Percentiles rank a stretch among this genome's conserved stretches.
phyloP scores from a whole-genome alignment of 2,888 invertebrate species.

The Brachylomia viminalis region DNA sequence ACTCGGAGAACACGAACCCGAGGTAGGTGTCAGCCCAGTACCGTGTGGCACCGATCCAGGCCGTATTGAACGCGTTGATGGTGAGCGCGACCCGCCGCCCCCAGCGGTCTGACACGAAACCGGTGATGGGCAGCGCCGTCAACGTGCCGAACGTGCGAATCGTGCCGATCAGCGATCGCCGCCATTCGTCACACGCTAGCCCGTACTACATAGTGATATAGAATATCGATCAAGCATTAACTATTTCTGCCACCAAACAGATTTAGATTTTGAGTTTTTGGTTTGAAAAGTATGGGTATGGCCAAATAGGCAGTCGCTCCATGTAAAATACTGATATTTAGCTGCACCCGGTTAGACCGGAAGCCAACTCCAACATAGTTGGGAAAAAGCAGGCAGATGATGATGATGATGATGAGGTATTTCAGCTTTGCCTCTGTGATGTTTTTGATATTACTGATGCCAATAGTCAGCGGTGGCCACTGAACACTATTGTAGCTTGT shows the following conservation, averaged over 20 bases:
- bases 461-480: background rate
- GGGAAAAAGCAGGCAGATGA: too few relatives aligned
- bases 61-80: slow-evolving; percentile 90
- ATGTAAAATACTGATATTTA: too few relatives aligned
- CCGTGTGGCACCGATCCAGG: slow-evolving; percentile 91
- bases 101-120: slow-evolving; percentile 93
- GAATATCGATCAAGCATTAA: background rate
- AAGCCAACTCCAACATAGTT: too few relatives aligned
- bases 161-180: slow-evolving; percentile 93
- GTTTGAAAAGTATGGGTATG: background rate
- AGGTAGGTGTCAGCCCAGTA: slow-evolving; percentile 91
- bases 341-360: too few relatives aligned
- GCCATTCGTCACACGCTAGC: slow-evolving; percentile 92
- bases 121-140: slow-evolving; percentile 92
- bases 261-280: background rate
- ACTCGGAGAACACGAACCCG: slow-evolving; percentile 92
- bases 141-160: slow-evolving; percentile 92
- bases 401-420: background rate
- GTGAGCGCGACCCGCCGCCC: slow-evolving; percentile 91
- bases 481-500: background rate
- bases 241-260: background rate
- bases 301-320: too few relatives aligned
- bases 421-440: background rate
- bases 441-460: background rate
- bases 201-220: slow-evolving; percentile 85